Percentiles rank a stretch among this genome's conserved stretches.
phyloP scores from a whole-genome alignment of 2,113 vertebrate genomes.

The Verasper variegatus region DNA sequence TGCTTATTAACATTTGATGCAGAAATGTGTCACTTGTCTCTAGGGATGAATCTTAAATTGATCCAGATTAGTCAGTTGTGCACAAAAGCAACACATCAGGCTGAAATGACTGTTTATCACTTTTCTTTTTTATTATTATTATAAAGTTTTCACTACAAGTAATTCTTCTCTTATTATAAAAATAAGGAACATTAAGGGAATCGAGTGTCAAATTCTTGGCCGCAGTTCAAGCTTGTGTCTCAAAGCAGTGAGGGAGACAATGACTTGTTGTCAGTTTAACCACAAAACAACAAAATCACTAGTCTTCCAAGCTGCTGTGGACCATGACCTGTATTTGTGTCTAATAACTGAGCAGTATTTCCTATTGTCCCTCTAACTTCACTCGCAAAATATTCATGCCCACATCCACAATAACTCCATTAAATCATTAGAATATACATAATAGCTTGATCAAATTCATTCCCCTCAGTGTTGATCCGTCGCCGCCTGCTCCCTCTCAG shows the following conservation, averaged over 20 bases:
- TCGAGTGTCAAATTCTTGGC: no score
- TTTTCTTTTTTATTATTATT: neutral
- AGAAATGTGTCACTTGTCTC: no score
- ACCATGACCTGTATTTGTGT: neutral
- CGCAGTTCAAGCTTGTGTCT: constrained; percentile 43
- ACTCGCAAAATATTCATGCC: neutral
- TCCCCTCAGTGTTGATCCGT: neutral
- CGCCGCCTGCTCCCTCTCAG: neutral
- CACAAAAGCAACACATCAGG: no score
- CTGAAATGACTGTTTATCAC: neutral
- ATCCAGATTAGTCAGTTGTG: neutral
- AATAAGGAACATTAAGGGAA: neutral
- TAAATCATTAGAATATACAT: neutral
- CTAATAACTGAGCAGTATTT: no score
- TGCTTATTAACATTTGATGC: no score
- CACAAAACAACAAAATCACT: constrained; percentile 87
- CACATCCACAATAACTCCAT: neutral
- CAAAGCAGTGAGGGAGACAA: constrained; percentile 79
- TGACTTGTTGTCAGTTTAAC: constrained; percentile 79
- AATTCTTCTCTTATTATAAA: neutral
- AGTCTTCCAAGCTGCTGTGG: constrained; percentile 83
- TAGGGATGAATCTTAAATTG: neutral
- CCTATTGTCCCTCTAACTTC: neutral
- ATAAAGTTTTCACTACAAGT: neutral
- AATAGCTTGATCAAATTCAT: neutral